Evolutionary conservation across 2,797 vertebrate species (phyloP).

Genomic region (Tinamus major): DNA sequence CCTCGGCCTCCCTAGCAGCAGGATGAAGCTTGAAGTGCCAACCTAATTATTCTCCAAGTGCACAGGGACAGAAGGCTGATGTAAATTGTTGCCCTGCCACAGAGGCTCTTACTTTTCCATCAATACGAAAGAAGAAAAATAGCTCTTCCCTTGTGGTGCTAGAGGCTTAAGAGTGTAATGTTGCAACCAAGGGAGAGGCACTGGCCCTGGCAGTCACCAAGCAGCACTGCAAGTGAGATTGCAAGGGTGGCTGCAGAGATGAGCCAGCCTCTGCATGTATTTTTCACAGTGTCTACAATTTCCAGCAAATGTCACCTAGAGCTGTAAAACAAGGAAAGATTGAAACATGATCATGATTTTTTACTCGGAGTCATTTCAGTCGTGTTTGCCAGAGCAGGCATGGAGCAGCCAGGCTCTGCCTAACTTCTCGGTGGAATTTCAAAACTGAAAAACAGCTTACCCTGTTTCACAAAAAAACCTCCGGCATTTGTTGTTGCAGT

Average conservation of each 20-base stretch:
- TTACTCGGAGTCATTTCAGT: background rate
- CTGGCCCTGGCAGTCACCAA: background rate
- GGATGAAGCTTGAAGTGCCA: slow-evolving; percentile 26
- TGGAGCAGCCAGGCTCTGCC: background rate
- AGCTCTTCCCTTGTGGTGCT: background rate
- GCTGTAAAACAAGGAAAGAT: background rate
- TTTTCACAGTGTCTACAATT: background rate
- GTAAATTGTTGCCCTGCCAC: background rate
- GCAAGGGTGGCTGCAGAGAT: no score
- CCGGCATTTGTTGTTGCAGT: slow-evolving; percentile 1
- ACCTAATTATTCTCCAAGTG: background rate
- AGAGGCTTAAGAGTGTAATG: background rate
- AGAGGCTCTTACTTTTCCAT: background rate
- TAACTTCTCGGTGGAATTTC: background rate
- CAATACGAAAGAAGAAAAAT: background rate
- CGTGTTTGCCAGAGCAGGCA: background rate
- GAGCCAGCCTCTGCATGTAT: background rate
- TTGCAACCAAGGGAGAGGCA: background rate
- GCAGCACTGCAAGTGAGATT: background rate
- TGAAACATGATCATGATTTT: background rate
- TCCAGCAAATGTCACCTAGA: background rate
- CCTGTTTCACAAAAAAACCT: background rate
- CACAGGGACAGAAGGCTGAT: background rate
- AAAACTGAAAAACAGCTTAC: background rate
- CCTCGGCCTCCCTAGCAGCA: background rate